Evolutionary conservation across 2,113 vertebrate species (phyloP), one percentile per base, ranked within the genome.

Genomic region (Geococcyx californianus): DNA sequence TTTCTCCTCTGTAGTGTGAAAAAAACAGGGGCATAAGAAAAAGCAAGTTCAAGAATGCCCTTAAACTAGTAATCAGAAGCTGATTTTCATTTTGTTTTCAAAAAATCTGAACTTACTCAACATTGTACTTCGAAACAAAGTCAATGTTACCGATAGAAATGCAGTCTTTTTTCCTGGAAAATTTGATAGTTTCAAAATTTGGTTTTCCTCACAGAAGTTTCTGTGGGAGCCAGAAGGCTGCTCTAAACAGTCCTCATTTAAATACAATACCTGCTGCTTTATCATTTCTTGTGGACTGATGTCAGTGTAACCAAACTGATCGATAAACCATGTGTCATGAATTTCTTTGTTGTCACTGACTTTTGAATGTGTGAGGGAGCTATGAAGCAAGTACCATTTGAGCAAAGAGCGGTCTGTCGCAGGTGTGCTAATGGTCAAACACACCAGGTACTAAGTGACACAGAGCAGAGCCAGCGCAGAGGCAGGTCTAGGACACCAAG

Each of bases 251-350:
- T 52, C 28, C 64, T 77, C 16, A 3, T 54, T 62, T 77, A 49
- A 59, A 62, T 36, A 31, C 0, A 2, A 7, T n/a, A 54, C 19
- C 23, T 64, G 33, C 52, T 86, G 40, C 33, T 52, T 84, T 81
- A 47, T 15, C 44, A 8, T 59, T 87, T 16, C 45, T 78, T 38
- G 52, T 51, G 52, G 25, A 25, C 4, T 59, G 34, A 26, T 74
- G 28, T 38, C n/a, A 13, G 0, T 3, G 6, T 36, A 63, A 67
- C 3, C 11, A n/a, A 44, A 67, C 0, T n/a, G 44, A 54, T 58
- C 20, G 10, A 25, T 54, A 78, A 90, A 28, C 38, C 56, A 9
- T 0, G 0, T 20, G 28, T 38, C 33, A 7, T 26, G 23, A 38
- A 59, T 11, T 45, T 56, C 54, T 66, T 58, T 51, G 58, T 6